These are phyloP conservation scores for Nycteola revayana DNA, from an alignment of 2,888 invertebrate genomes.

Conservation along the genomic window DNA sequence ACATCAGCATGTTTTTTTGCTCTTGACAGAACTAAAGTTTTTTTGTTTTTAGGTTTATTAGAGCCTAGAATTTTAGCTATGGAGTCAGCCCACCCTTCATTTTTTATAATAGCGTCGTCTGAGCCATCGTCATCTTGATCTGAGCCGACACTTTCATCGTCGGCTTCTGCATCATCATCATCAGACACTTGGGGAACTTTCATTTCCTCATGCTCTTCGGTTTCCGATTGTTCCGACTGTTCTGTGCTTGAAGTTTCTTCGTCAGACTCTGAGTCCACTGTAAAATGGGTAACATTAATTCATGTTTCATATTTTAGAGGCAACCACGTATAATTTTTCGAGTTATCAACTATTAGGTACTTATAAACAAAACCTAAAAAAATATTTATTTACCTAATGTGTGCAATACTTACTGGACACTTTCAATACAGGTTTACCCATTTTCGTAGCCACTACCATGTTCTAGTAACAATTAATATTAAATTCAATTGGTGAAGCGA, in stretches of 20 bases:
- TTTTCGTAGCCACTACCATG: constrained; percentile 54
- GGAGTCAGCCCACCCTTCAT: constrained; percentile 91
- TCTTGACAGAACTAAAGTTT: constrained; percentile 88
- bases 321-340: too few species aligned
- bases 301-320: not conserved
- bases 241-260: constrained; percentile 47
- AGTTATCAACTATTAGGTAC: not conserved
- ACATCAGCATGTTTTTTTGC: constrained; percentile 87
- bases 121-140: constrained; percentile 24
- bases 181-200: constrained; percentile 28
- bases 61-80: constrained; percentile 89
- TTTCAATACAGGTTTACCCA: constrained; percentile 58
- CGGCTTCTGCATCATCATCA: constrained; percentile 25
- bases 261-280: constrained; percentile 54
- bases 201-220: constrained; percentile 39
- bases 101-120: constrained; percentile 65
- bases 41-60: constrained; percentile 88
- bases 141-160: constrained; percentile 27
- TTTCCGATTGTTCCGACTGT: constrained; percentile 47
- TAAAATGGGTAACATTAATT: constrained; percentile 8
- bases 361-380: too few species aligned
- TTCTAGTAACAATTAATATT: too few species aligned
- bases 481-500: too few species aligned
- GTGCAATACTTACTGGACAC: constrained; percentile 53
- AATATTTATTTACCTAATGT: too few species aligned